Evolutionary conservation across 1,140 invertebrate genomes (phyloP), one percentile per base, ranked within the genome.

Genomic region (Probaryconus sp.): DNA sequence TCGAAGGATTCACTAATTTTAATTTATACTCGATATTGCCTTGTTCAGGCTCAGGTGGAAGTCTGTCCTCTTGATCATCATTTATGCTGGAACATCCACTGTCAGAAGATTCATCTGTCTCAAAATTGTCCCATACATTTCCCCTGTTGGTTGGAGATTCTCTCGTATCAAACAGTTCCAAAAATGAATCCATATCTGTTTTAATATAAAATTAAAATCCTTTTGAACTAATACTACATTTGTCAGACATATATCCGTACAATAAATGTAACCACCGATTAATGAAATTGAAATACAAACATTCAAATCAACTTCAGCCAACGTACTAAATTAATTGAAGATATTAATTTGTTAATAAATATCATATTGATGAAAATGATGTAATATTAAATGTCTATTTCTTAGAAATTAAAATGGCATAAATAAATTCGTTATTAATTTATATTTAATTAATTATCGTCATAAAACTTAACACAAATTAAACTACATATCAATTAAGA

Each of bases 11-110:
- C 2, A 96, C 92, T 50, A 96, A 87, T 81, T 97, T 97, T 37
- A 98, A 84, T 87, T 98, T 98, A 83, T 98, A 98, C 85, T 98
- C 96, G 20, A 97, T 91, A 86, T 97, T 97, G 4, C 96, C 96
- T 55, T 95, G 90, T 79, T 96, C 92, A 0, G 95, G 95, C 83
- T 98, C 96, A 0, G 96, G 96, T 0, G 97, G 96, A 20, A 98
- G 77, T 31, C 85, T 87, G 3, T 91, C 91, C 24, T 89, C 87
- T 9, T 87, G 84, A 1, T 85, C 84, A 2, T 89, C 89, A n/a
- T 85, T 80, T 1, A 64, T 53, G 35, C 78, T 81, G 2, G 64
- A 82, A 67, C 77, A 83, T 24, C 81, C 82, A 50, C 77, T 81
- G 20, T 88, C 85, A 0, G 79, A 82, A 1, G 64, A 70, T 45